Percentiles rank a stretch among this genome's conserved stretches.
phyloP scores from a whole-genome alignment of 92 coral and sea anemone genomes.

The Actinernus sp. region DNA sequence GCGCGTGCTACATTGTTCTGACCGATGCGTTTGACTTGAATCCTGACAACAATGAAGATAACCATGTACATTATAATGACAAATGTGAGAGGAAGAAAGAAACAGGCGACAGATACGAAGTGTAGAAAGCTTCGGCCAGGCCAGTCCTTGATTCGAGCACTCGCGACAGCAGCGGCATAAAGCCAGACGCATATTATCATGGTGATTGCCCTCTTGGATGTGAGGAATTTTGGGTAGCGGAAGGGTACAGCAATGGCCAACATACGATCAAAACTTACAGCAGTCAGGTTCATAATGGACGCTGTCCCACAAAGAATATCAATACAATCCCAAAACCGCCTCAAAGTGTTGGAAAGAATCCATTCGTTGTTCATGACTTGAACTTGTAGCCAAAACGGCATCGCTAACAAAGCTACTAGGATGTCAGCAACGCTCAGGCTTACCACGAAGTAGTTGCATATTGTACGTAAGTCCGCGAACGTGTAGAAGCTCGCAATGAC shows the following conservation, averaged over 20 bases:
- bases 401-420: constrained; percentile 77
- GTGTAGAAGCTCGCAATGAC: constrained; percentile 87
- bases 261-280: constrained; percentile 79
- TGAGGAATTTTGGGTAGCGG: constrained; percentile 70
- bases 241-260: constrained; percentile 83
- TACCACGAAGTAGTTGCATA: constrained; percentile 89
- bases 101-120: constrained; percentile 59
- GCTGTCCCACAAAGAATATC: constrained; percentile 73
- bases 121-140: constrained; percentile 37
- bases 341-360: constrained; percentile 11
- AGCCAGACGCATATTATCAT: constrained; percentile 55
- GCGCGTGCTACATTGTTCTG: constrained; percentile 76
- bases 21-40: constrained; percentile 63
- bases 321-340: constrained; percentile 42
- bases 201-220: constrained; percentile 53
- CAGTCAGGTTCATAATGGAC: constrained; percentile 71
- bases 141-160: constrained; percentile 33
- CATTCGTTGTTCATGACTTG: constrained; percentile 69
- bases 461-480: constrained; percentile 84
- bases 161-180: constrained; percentile 60
- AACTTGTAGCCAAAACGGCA: constrained; percentile 87
- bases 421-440: constrained; percentile 88
- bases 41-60: constrained; percentile 76
- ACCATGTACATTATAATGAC: constrained; percentile 71
- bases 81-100: constrained; percentile 61